These are phyloP conservation scores for Zaprionus capensis DNA, from an alignment of 1,140 invertebrate species.

Conservation along the genomic window DNA sequence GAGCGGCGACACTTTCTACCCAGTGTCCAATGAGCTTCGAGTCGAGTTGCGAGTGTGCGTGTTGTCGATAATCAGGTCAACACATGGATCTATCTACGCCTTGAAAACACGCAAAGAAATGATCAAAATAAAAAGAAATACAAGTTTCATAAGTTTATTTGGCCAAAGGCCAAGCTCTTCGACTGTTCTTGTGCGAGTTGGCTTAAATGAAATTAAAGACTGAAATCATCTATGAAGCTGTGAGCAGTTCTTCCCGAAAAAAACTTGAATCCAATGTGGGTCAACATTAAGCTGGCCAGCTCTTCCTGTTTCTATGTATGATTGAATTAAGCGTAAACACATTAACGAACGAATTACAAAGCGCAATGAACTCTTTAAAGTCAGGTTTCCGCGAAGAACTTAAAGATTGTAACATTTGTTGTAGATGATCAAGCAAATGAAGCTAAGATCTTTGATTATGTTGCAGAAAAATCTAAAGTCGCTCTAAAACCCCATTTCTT, in stretches of 20 bases:
- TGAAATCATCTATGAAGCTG: conserved; percentile 15
- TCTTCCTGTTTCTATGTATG: conserved; percentile 27
- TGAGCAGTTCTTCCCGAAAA: background rate
- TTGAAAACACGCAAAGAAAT: conserved; percentile 10
- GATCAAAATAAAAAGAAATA: conserved; percentile 21
- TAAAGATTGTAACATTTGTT: background rate
- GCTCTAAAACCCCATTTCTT: too few species aligned
- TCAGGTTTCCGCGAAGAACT: background rate
- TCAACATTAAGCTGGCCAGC: conserved; percentile 10
- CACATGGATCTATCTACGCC: conserved; percentile 30
- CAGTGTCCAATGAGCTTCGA: conserved; percentile 25
- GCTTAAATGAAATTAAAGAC: conserved; percentile 52
- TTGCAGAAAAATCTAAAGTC: too few species aligned
- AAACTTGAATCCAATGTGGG: conserved; percentile 19
- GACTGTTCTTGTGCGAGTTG: conserved; percentile 29
- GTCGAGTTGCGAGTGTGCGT: conserved; percentile 34
- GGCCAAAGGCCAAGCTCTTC: conserved; percentile 39
- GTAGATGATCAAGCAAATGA: background rate
- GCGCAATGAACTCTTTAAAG: conserved; percentile 5
- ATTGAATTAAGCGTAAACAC: conserved; percentile 45
- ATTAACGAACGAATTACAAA: conserved; percentile 29
- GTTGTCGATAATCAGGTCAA: conserved; percentile 49
- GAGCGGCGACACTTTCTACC: conserved; percentile 52
- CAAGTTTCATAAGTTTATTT: conserved; percentile 23
- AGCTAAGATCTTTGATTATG: background rate